These are phyloP conservation scores for Rutpela maculata DNA, from an alignment of 2,888 invertebrate genomes.

Conservation along the genomic window DNA sequence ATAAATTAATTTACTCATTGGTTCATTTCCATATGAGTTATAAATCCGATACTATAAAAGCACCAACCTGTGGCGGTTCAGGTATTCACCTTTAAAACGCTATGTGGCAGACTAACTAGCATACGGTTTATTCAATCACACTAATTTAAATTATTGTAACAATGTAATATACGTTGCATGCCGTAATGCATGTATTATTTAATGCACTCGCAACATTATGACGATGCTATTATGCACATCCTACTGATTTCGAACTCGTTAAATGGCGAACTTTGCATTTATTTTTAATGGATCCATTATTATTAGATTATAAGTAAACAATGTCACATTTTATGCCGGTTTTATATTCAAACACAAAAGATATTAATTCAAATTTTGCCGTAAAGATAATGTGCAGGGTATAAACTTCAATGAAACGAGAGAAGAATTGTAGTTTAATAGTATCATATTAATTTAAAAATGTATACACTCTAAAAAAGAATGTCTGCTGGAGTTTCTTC, in stretches of 20 bases:
- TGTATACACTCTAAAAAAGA: too few relatives aligned
- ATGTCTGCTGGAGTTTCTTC: too few relatives aligned
- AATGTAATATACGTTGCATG: conserved; percentile 61
- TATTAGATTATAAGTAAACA: conserved; percentile 42
- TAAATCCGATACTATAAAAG: not conserved
- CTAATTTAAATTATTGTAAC: conserved; percentile 62
- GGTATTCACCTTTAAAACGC: not conserved
- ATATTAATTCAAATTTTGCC: conserved; percentile 22
- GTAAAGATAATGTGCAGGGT: conserved; percentile 8
- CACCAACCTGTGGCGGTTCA: not conserved
- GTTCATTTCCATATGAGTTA: too few relatives aligned
- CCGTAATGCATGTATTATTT: conserved; percentile 59
- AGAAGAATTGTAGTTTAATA: not conserved
- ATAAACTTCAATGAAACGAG: conserved; percentile 13
- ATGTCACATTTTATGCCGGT: conserved; percentile 37
- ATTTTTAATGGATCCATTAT: conserved; percentile 40
- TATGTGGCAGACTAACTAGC: conserved; percentile 21
- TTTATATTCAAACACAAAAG: conserved; percentile 28
- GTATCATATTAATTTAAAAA: not conserved
- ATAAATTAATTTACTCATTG: too few relatives aligned
- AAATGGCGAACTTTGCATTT: conserved; percentile 41
- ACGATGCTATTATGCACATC: conserved; percentile 58
- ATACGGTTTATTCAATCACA: conserved; percentile 56
- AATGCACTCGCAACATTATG: conserved; percentile 56
- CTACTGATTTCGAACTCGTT: conserved; percentile 49